Conservation (phyloP, 2,888 invertebrate genomes). For the Lagria hirta region DNA sequence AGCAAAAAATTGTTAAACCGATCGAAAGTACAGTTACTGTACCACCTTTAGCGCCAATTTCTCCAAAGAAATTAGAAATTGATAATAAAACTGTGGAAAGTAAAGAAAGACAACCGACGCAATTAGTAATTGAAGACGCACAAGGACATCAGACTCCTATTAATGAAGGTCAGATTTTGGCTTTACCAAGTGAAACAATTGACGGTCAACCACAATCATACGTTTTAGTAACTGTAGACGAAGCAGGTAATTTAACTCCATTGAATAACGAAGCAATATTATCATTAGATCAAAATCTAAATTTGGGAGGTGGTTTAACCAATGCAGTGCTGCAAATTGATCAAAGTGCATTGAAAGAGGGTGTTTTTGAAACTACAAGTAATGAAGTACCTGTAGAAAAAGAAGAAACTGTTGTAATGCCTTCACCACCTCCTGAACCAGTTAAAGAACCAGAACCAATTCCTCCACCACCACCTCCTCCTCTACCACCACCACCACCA, state of each 20-base stretch:
- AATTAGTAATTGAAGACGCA: constrained; percentile 52
- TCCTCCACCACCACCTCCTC: no score
- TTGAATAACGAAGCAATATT: constrained; percentile 71
- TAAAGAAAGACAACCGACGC: constrained; percentile 43
- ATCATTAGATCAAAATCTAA: constrained; percentile 58
- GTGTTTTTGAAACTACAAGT: constrained; percentile 4
- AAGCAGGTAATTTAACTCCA: constrained; percentile 69
- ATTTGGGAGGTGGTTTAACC: constrained; percentile 54
- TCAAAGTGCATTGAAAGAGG: constrained; percentile 43
- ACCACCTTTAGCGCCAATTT: constrained; percentile 44
- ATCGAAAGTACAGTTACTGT: constrained; percentile 26
- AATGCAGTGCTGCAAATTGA: constrained; percentile 60
- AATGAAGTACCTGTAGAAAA: constrained; percentile 23
- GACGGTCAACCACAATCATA: constrained; percentile 74
- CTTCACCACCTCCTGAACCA: constrained; percentile 23
- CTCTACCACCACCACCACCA: no score
- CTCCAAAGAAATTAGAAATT: constrained; percentile 31
- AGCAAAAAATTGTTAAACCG: constrained; percentile 9
- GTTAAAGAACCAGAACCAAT: constrained; percentile 31
- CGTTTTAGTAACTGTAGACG: constrained; percentile 71
- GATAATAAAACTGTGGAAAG: constrained; percentile 16
- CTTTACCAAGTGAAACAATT: constrained; percentile 71
- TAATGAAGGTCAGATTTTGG: constrained; percentile 67
- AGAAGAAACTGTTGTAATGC: no score
- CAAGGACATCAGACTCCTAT: constrained; percentile 54